Evolutionary conservation across 2,888 invertebrate species (phyloP).

Genomic region (Eupithecia centaureata): DNA sequence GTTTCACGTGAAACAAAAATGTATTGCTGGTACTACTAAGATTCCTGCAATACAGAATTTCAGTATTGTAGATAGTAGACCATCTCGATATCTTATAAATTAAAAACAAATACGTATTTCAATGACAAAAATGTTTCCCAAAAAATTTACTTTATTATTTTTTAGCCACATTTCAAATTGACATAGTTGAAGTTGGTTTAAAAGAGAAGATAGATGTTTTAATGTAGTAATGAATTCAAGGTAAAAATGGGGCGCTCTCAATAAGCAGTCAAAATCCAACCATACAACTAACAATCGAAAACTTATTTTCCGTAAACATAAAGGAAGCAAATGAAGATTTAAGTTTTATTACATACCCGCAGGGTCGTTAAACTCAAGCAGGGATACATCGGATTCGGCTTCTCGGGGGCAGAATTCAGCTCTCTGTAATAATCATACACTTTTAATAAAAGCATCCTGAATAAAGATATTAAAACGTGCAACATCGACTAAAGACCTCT

Average conservation of each 20-base stretch:
- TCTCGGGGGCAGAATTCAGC: conserved; percentile 66
- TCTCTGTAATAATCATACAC: conserved; percentile 59
- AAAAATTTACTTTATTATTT: too few relatives aligned
- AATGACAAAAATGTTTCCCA: too few relatives aligned
- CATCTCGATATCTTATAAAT: too few relatives aligned
- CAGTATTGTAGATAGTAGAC: too few relatives aligned
- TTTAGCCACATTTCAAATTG: too few relatives aligned
- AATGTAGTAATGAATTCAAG: too few relatives aligned
- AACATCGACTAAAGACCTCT: background rate
- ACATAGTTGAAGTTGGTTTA: too few relatives aligned
- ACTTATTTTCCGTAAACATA: background rate
- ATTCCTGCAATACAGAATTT: too few relatives aligned
- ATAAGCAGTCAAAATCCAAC: background rate
- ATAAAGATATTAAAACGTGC: background rate
- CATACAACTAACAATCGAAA: background rate
- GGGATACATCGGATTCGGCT: conserved; percentile 69
- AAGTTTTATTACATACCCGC: conserved; percentile 64
- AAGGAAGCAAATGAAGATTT: background rate
- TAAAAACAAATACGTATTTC: too few relatives aligned
- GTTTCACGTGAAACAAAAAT: too few relatives aligned
- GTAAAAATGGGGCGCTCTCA: background rate
- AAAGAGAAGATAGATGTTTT: too few relatives aligned
- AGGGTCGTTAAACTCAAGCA: conserved; percentile 71
- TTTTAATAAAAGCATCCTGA: background rate
- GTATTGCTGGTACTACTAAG: too few relatives aligned